A percentile compares a stretch with the other conserved stretches of the same genome.
Evolutionary conservation across 92 coral and sea anemone species (phyloP).

Genomic region (Umimayanthus chanpuru): DNA sequence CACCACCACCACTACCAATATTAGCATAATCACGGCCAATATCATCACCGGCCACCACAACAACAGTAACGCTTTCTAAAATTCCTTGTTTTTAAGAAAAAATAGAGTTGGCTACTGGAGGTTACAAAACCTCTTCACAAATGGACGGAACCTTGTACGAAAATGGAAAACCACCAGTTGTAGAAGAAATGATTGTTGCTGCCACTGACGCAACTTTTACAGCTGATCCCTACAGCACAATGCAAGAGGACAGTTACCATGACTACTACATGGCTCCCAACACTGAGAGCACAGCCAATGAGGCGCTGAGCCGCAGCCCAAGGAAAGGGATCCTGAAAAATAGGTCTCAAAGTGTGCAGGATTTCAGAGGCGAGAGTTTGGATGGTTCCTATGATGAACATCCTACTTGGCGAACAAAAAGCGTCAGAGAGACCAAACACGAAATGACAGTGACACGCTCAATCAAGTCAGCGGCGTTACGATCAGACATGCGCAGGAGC

Average conservation of each 20-base stretch:
- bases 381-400: neutral
- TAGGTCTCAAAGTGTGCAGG: slow-evolving; percentile 28
- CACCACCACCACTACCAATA: too few relatives aligned
- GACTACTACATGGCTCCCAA: neutral
- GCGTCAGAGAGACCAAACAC: neutral
- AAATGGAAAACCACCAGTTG: neutral
- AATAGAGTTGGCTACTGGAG: slow-evolving; percentile 1
- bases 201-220: neutral
- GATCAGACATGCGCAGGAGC: slow-evolving; percentile 43
- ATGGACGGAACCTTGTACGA: neutral
- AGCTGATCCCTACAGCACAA: neutral
- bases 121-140: neutral
- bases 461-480: slow-evolving; percentile 9
- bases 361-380: neutral
- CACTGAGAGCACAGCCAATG: neutral
- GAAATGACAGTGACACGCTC: neutral
- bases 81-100: neutral
- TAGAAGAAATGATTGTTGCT: slow-evolving; percentile 16
- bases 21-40: neutral
- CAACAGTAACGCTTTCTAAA: too few relatives aligned
- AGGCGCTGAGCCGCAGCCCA: neutral
- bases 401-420: neutral
- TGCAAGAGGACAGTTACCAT: neutral
- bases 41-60: neutral
- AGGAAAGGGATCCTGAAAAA: slow-evolving; percentile 23